Percentiles rank a stretch among this genome's conserved stretches.
Conservation (phyloP, 2,888 invertebrate genomes). For the Xestia sexstrigata region DNA sequence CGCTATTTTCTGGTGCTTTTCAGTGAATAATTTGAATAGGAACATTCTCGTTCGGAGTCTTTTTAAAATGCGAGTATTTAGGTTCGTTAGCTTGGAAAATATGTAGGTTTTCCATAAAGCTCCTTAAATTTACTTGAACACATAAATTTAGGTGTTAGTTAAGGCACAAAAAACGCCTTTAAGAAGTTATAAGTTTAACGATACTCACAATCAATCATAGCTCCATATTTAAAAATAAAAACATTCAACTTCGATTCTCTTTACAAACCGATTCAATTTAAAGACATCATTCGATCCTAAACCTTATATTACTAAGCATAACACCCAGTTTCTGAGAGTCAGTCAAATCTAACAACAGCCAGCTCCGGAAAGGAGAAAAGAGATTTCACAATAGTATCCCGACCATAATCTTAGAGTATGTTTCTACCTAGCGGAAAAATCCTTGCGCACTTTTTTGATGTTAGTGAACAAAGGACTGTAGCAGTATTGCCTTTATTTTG, state of each 20-base stretch:
- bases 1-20: neutral
- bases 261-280: conserved; percentile 32
- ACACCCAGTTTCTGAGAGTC: neutral
- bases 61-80: conserved; percentile 3
- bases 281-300: conserved; percentile 23
- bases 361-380: neutral
- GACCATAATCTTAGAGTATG: neutral
- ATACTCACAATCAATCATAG: conserved; percentile 54
- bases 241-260: conserved; percentile 59
- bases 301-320: conserved; percentile 6
- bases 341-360: neutral
- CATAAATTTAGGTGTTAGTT: conserved; percentile 33
- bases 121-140: conserved; percentile 54
- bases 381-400: neutral
- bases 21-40: neutral
- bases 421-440: neutral
- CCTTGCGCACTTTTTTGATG: too few relatives aligned
- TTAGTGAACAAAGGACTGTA: neutral
- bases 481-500: neutral
- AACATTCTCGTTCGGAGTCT: neutral
- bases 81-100: neutral
- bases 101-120: neutral
- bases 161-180: conserved; percentile 52
- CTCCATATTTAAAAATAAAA: conserved; percentile 51
- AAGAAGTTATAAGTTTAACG: neutral